phyloP scores from a whole-genome alignment of 1,140 invertebrate genomes.

The Hylyphantes graminicola region DNA sequence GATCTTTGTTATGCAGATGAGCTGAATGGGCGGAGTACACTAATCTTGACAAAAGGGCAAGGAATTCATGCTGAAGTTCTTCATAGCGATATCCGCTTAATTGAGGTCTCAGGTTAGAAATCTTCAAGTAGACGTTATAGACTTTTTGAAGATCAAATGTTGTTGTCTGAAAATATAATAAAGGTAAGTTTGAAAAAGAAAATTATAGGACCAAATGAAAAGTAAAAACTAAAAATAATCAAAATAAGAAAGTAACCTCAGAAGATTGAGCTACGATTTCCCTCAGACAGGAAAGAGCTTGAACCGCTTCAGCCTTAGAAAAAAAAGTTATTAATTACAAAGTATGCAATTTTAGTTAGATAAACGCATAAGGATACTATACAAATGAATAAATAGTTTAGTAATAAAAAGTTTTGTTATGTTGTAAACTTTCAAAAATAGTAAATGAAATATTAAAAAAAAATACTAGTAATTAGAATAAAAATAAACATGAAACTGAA shows the following conservation, averaged over 20 bases:
- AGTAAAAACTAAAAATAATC: background rate
- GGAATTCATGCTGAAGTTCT: background rate
- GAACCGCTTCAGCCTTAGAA: constrained; percentile 36
- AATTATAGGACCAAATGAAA: background rate
- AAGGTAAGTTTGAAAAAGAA: background rate
- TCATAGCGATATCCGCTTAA: constrained; percentile 16
- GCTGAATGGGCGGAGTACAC: constrained; percentile 29
- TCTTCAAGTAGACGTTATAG: constrained; percentile 34
- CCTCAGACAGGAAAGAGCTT: constrained; percentile 28
- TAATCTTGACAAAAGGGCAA: constrained; percentile 36
- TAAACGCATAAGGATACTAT: no score
- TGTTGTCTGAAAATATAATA: constrained; percentile 26
- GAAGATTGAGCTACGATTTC: constrained; percentile 34
- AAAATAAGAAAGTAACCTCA: constrained; percentile 11
- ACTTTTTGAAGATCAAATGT: constrained; percentile 48
- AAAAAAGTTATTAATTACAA: background rate
- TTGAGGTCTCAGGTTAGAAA: background rate
- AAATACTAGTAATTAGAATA: no score
- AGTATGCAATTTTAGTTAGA: no score
- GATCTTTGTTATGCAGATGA: constrained; percentile 29
- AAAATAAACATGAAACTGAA: no score
- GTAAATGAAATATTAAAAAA: no score
- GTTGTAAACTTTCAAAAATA: no score
- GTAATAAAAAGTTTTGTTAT: no score
- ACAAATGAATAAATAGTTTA: no score